Base-by-base conservation (phyloP, 2,888 invertebrate genomes). In the Artemia sinica region DNA sequence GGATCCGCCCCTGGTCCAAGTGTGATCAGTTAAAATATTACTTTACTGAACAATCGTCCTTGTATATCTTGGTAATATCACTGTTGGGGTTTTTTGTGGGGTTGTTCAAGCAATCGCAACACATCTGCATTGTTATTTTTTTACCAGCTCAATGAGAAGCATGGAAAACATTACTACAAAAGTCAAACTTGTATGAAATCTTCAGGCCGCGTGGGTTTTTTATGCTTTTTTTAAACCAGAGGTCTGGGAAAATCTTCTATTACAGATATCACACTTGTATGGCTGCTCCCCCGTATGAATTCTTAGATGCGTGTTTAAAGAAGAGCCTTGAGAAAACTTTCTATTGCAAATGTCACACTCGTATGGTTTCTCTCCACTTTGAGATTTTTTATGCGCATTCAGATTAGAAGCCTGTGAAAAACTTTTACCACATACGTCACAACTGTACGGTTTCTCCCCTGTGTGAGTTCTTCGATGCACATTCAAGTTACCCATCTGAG, bases 401-500 rank as follows among this genome's bases (percentile, higher is more conserved):
- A 74, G 69, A 41, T 73, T 72, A 69, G 72, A 72, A 69, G 72
- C 72, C 13, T 71, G 72, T 50, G 70, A 67, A 68, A 72, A 74
- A n/a, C 69, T 73, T 67, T 71, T 73, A 9, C 69, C 71, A 71
- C 74, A 74, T 0, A 70, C 66, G 3, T 71, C 67, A 65, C 74
- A 74, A 14, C 69, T 70, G 67, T 73, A 71, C 7, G 71, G 72
- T 48, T 70, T 70, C 50, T 74, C 73, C n/a, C 71, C 71, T 8
- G 71, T 68, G 67, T 74, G 73, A 28, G 71, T 69, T 51, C 71
- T 72, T 66, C 72, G 70, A 48, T 75, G 75, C 50, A 72, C 70
- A 12, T 72, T 71, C 65, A 74, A 68, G 18, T 73, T 72, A 50
- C 73, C 70, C 50, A 73, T 73, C 10, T 73, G 71, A 14, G 71